Evolutionary conservation across 2,888 invertebrate species (phyloP), one percentile per base, ranked within the genome.

Genomic region (Andrena camellia): DNA sequence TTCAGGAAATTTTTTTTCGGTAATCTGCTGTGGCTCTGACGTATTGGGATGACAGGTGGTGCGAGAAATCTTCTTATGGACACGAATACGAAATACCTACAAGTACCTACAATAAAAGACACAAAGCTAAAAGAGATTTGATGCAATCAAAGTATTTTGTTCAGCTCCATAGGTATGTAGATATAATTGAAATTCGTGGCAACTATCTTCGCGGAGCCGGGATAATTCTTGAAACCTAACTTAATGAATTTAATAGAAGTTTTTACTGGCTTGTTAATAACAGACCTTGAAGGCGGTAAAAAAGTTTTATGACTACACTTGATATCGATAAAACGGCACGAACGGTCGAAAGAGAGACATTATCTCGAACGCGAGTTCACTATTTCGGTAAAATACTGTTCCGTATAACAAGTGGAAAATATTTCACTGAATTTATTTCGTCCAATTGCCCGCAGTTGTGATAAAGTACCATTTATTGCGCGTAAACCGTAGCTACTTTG

Each of bases 391-490:
- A 70, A 75, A 60, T 71, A 76, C 31, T 23, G 73, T 63, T 63
- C 33, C 63, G 57, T 23, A 33, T 77, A 72, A 72, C 73, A 77
- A 77, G 76, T 72, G 57, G 57, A 72, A 64, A 77, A 77, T 77
- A 72, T 63, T 77, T 77, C 57, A 57, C 13, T 1, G 72, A 72
- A 77, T 77, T 77, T 72, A 77, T 72, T 72, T 77, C 54, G 26
- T 57, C 76, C 63, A 77, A 72, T 77, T 77, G 76, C 63, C 33
- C 76, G n/a, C 42, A 57, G 52, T 77, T 63, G 33, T 77, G 63
- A 77, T 72, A 77, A 71, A 77, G 76, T 72, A 48, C 29, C 76
- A 63, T 77, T 71, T 72, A 64, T 72, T 33, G 63, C 72, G 54
- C 63, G 54, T 54, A 57, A 64, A 72, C 76, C 54, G 63, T 57